Percentiles rank a stretch among this genome's conserved stretches.
Evolutionary conservation across 2,113 vertebrate genomes (phyloP).

Genomic region (Todiramphus saurophagus): DNA sequence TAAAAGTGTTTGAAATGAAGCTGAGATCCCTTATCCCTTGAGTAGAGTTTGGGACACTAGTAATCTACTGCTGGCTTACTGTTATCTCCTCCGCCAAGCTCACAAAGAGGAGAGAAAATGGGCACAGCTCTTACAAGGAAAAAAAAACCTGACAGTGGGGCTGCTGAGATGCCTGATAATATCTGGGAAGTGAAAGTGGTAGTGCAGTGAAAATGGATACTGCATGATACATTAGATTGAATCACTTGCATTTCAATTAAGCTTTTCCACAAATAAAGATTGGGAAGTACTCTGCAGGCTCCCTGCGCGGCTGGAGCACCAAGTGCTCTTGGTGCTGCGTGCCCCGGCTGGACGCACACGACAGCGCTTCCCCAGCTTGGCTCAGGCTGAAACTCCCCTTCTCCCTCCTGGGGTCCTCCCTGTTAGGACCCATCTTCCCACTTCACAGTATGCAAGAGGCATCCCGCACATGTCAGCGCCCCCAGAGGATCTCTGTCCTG

Average conservation of each 20-base stretch:
- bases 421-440: neutral
- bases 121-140: constrained; percentile 38
- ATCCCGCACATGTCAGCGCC: neutral
- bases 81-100: neutral
- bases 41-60: constrained; percentile 4
- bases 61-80: constrained; percentile 8
- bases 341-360: neutral
- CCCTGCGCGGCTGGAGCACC: neutral
- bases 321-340: neutral
- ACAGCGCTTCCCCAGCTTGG: neutral
- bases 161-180: constrained; percentile 55
- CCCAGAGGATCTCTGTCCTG: neutral
- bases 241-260: constrained; percentile 72
- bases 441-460: fast-evolving
- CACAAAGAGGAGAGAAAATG: constrained; percentile 35
- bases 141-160: constrained; percentile 37
- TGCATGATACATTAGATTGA: constrained; percentile 65
- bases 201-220: constrained; percentile 67
- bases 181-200: constrained; percentile 63
- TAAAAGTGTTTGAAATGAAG: neutral
- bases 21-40: neutral
- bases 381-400: neutral
- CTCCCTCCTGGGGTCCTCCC: neutral
- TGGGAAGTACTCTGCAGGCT: constrained; percentile 22
- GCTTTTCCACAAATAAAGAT: constrained; percentile 59